phyloP scores from a whole-genome alignment of 1,140 invertebrate species.

The Campodea augens region DNA sequence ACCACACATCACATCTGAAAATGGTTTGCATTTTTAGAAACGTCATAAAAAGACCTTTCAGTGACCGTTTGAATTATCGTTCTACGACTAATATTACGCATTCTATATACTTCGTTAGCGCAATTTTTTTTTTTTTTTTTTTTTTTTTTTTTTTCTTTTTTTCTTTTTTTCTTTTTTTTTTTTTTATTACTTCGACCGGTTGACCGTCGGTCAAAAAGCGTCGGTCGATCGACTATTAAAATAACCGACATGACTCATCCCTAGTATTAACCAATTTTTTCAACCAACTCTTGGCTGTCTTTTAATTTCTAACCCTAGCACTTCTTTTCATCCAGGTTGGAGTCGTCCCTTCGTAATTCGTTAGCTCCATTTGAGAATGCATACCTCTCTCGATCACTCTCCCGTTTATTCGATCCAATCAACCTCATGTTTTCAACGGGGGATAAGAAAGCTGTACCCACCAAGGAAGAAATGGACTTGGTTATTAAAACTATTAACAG shows the following conservation, averaged over 20 bases:
- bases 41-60: too few relatives aligned
- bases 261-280: too few relatives aligned
- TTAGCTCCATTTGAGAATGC: conserved; percentile 61
- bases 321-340: conserved; percentile 20
- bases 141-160: conserved; percentile 6
- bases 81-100: too few relatives aligned
- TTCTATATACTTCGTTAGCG: too few relatives aligned
- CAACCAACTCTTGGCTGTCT: conserved; percentile 28
- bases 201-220: too few relatives aligned
- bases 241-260: too few relatives aligned
- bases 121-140: too few relatives aligned
- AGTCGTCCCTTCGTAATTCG: conserved; percentile 24
- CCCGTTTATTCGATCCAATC: conserved; percentile 62
- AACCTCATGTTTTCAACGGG: conserved; percentile 61
- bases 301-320: too few relatives aligned
- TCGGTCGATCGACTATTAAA: too few relatives aligned
- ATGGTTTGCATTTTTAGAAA: too few relatives aligned
- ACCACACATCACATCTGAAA: too few relatives aligned
- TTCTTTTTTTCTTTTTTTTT: conserved; percentile 9
- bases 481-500: conserved; percentile 38
- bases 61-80: too few relatives aligned
- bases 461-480: conserved; percentile 43
- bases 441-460: conserved; percentile 34
- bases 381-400: conserved; percentile 65
- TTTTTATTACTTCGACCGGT: conserved; percentile 23